phyloP scores from a whole-genome alignment of 2,888 invertebrate genomes.

The Microctonus brassicae region DNA sequence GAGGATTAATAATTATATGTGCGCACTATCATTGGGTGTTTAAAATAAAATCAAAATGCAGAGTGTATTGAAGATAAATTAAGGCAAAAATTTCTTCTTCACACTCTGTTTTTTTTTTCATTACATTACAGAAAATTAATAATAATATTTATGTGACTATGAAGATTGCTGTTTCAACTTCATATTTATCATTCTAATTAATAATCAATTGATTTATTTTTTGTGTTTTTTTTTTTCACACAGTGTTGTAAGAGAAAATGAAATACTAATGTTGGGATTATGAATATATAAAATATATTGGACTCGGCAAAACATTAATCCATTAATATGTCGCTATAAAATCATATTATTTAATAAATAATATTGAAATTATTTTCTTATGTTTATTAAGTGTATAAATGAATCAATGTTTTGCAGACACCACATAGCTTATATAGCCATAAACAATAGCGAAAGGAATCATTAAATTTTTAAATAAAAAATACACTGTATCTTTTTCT shows the following conservation, averaged over 20 bases:
- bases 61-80: neutral
- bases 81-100: neutral
- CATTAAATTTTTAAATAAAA: too few relatives aligned
- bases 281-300: neutral
- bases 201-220: neutral
- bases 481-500: too few relatives aligned
- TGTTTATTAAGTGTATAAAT: too few relatives aligned
- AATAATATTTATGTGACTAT: neutral
- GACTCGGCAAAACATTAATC: neutral
- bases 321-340: neutral
- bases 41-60: neutral
- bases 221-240: neutral
- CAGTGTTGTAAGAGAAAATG: too few relatives aligned
- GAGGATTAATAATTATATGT: neutral
- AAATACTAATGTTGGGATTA: too few relatives aligned
- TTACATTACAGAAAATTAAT: neutral
- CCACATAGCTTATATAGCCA: too few relatives aligned
- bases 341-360: neutral
- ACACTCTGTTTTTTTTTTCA: neutral
- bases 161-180: neutral
- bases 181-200: neutral
- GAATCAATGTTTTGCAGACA: neutral
- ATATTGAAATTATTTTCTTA: too few relatives aligned
- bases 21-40: neutral
- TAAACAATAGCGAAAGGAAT: too few relatives aligned